Evolutionary conservation across 1,140 invertebrate genomes (phyloP), one percentile per base, ranked within the genome.

Genomic region (Drosophila persimilis): DNA sequence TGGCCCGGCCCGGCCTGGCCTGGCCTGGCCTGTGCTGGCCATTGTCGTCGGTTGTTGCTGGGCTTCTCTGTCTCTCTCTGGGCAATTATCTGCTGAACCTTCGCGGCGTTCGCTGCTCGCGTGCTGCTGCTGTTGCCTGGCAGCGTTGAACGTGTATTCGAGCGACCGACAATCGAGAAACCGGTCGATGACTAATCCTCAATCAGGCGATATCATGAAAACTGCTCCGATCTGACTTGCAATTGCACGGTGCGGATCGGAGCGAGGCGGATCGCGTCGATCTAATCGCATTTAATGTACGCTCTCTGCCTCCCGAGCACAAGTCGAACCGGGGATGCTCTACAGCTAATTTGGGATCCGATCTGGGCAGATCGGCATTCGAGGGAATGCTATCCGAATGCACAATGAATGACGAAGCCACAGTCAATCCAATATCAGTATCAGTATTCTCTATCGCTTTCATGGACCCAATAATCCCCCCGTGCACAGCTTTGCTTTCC

Each of bases 181-280:
- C 81, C 81, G 83, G 81, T 85, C 81, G 81, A 86, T 85, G 81
- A 85, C 77, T 85, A 85, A 85, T 85, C 81, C 77, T 80, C 73
- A 80, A 85, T 85, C 81, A 81, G 75, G 62, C 77, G 77, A 86
- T 81, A 74, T 84, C 81, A 85, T 86, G 75, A 80, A 85, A 77
- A 77, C 64, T 74, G 76, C 76, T 72, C 26, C 73, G 79, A 69
- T 73, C 79, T 77, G 53, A 56, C 70, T 73, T 76, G 74, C 70
- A 70, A 66, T 57, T 73, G 63, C 77, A 77, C 47, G 41, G 55
- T 64, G 65, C 57, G 24, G 57, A 66, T 4, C 4, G 9, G 35
- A 35, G 31, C 31, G 31, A 9, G 4, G 31, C 9, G 9, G 31
- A 39, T 39, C 35, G 35, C 35, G 35, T 44, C 75, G 79, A 77